A percentile compares a stretch with the other conserved stretches of the same genome.
phyloP scores from a whole-genome alignment of 2,797 vertebrate genomes.

The Nasua narica region DNA sequence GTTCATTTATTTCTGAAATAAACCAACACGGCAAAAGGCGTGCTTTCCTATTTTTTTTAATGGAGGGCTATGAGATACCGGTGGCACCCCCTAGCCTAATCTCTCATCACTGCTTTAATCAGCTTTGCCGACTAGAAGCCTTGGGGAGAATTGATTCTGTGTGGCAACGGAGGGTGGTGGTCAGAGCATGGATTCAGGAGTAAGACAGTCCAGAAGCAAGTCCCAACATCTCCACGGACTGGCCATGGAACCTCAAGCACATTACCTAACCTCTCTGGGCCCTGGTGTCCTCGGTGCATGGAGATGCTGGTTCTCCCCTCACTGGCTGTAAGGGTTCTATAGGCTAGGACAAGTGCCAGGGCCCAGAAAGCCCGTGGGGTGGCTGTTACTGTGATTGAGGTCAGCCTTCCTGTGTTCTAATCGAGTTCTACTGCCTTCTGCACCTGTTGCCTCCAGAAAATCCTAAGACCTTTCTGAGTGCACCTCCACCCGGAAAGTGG shows the following conservation, averaged over 20 bases:
- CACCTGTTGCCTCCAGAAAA: background rate
- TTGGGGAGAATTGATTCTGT: background rate
- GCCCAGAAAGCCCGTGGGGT: accelerated
- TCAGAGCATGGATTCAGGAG: background rate
- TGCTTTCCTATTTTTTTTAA: background rate
- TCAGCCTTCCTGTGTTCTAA: too few species aligned
- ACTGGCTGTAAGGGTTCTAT: background rate
- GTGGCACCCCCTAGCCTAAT: background rate
- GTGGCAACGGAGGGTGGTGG: background rate
- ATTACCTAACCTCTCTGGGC: too few species aligned
- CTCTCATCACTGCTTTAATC: background rate
- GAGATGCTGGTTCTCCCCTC: background rate
- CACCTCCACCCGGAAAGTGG: background rate
- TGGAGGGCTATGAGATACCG: background rate
- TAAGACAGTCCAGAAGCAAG: background rate
- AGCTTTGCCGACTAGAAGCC: background rate
- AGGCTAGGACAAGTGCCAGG: background rate
- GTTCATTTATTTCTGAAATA: background rate
- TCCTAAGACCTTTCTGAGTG: background rate
- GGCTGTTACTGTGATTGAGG: background rate
- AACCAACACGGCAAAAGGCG: background rate
- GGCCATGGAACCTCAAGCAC: background rate
- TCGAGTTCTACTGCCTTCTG: background rate
- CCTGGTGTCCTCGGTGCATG: too few species aligned
- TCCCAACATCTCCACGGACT: accelerated